phyloP scores from a whole-genome alignment of 1,140 invertebrate species.

The Tetraneura akinire region DNA sequence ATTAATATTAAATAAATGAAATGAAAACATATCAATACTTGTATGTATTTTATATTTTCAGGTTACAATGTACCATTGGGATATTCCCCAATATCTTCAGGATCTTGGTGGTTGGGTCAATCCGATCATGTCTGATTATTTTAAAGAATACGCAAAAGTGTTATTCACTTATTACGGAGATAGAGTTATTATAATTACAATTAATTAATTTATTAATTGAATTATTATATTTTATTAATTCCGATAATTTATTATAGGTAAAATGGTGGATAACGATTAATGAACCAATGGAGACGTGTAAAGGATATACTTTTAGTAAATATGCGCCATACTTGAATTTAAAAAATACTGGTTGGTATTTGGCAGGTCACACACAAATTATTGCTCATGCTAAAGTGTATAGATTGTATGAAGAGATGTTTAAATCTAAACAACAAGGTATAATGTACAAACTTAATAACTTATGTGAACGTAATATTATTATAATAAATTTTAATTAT shows the following conservation, averaged over 20 bases:
- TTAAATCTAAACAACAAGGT: slow-evolving; percentile 64
- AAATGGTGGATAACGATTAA: slow-evolving; percentile 73
- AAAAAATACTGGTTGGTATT: slow-evolving; percentile 63
- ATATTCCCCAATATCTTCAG: slow-evolving; percentile 62
- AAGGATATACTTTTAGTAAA: slow-evolving; percentile 63
- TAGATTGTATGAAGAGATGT: slow-evolving; percentile 68
- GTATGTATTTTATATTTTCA: slow-evolving; percentile 21
- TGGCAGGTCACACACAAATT: slow-evolving; percentile 67
- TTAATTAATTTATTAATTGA: too few relatives aligned
- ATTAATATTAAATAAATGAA: background rate
- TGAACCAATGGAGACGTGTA: slow-evolving; percentile 70
- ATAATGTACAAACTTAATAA: too few relatives aligned
- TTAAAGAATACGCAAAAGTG: slow-evolving; percentile 62
- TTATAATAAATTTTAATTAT: background rate
- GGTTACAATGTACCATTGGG: slow-evolving; percentile 64
- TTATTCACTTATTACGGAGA: slow-evolving; percentile 63
- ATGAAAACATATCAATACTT: background rate
- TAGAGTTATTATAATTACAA: too few relatives aligned
- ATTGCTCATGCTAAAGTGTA: slow-evolving; percentile 69
- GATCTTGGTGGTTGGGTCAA: slow-evolving; percentile 68
- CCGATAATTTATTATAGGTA: slow-evolving; percentile 57
- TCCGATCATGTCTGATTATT: slow-evolving; percentile 63
- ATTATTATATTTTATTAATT: too few relatives aligned
- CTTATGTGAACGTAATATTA: too few relatives aligned
- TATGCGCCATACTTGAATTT: slow-evolving; percentile 60